These are phyloP conservation scores for Apodemia hepburni DNA, from an alignment of 2,888 invertebrate species.

Conservation along the genomic window DNA sequence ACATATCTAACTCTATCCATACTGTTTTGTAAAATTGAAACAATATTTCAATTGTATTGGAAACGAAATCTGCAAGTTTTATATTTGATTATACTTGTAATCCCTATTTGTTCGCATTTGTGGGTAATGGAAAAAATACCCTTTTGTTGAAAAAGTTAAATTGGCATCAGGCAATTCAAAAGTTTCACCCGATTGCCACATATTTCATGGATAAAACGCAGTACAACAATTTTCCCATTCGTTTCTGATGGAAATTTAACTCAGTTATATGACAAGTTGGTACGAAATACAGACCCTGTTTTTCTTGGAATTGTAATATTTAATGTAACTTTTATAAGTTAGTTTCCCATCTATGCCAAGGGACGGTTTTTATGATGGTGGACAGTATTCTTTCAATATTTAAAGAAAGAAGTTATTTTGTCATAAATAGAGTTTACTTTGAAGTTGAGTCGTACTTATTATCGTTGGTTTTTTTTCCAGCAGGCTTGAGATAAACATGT, in stretches of 20 bases:
- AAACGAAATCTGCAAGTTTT: neutral
- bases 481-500: too few species aligned
- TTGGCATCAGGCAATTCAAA: conserved; percentile 37
- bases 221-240: conserved; percentile 24
- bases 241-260: conserved; percentile 54
- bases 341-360: neutral
- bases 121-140: conserved; percentile 14
- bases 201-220: conserved; percentile 26
- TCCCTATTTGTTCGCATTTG: conserved; percentile 4
- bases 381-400: neutral
- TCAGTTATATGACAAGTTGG: conserved; percentile 56
- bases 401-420: too few species aligned
- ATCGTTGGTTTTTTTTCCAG: too few species aligned
- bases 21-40: too few species aligned
- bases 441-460: too few species aligned
- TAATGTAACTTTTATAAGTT: neutral
- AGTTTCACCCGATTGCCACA: conserved; percentile 34
- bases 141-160: conserved; percentile 32
- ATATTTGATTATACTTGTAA: conserved; percentile 12
- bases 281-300: conserved; percentile 53
- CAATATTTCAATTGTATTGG: neutral
- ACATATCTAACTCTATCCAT: too few species aligned
- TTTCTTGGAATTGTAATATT: neutral
- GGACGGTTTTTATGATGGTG: neutral
- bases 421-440: too few species aligned